Evolutionary conservation across 2,113 vertebrate genomes (phyloP), one percentile per base, ranked within the genome.

Genomic region (Opisthocomus hoazin): DNA sequence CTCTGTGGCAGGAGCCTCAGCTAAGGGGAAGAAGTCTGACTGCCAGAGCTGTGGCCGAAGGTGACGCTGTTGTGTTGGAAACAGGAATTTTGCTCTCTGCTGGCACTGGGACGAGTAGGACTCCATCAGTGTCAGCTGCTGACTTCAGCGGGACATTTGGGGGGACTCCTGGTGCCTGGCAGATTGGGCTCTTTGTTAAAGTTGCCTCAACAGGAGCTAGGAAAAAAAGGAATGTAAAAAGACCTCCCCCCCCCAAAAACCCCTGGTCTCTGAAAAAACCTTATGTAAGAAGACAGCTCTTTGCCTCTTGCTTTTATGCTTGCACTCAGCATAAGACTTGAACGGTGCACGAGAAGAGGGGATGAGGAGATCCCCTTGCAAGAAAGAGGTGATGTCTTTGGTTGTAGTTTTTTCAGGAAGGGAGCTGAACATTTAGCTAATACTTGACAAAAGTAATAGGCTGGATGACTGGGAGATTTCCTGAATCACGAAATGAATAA

Each of bases 181-280:
- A 79, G 90, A 88, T 79, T 26, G 57, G 19, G 32, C 63, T 81
- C 58, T 7, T 92, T 77, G 66, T 71, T 80, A 60, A 58, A 75
- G 39, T 57, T 79, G 34, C 78, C 43, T 90, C 32, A 61, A 56
- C 11, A 46, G 45, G 45, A 65, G 32, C 45, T 51, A 27, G 50
- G 16, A 1, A 27, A 43, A 82, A 46, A 83, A 54, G 34, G 43
- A 39, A 34, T 12, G 3, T 39, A 68, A 51, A 41, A 94, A 58
- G 7, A 41, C 30, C 10, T 32, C 3, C 1, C 0, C 53, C 5
- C 9, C 4, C 2, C 0, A 7, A 79, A 87, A 34, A n/a, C n/a
- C n/a, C n/a, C 11, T 43, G 75, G 46, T 5, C 30, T 75, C 61
- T 43, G 39, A 29, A 69, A 86, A 88, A 8, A 16, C 24, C 54